Base-by-base conservation (phyloP, 2,113 vertebrate species). In the Condylura cristata region DNA sequence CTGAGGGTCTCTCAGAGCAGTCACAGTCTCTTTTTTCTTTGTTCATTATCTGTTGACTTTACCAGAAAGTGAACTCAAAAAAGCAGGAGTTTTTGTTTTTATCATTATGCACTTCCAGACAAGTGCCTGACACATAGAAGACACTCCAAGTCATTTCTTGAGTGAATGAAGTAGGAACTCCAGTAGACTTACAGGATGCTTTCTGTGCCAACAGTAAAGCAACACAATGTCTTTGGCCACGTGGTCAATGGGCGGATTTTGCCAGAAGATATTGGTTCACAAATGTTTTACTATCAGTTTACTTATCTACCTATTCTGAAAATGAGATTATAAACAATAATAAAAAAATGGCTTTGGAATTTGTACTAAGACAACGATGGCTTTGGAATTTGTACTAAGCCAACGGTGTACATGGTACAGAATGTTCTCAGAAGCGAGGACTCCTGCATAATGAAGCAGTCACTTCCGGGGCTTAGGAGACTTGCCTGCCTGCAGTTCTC, bases 261-360 rank as follows among this genome's bases (percentile, higher is more conserved):
- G 75, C 91, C 93, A 93, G 96, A 89, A 82, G 92, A 95, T 20
- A 48, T 74, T 84, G 51, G 94, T 84, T 96, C 61, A 86, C 96
- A 96, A 96, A 90, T 91, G 75, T 96, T 97, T 96, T 95, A 95
- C 92, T 91, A 66, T 70, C 51, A 86, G 30, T 86, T 93, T 96
- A 93, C 95, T 98, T 96, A 86, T 95, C 97, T 94, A 95, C 75
- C 74, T 92, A 3, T 2, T 89, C 92, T 39, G 53, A 71, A 96
- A 95, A 34, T 88, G 86, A 97, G 89, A 96, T 89, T 82, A 53
- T 78, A 95, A 97, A 72, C 4, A 58, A 97, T 92, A 86, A 96
- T 90, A 95, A 93, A 22, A 97, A 89, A n/a, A 94, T n/a, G 95
- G 11, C 51, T 96, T 95, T 96, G 78, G 94, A 98, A 91, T 97